Base-by-base conservation (phyloP, 2,888 invertebrate species). In the Cabera pusaria region DNA sequence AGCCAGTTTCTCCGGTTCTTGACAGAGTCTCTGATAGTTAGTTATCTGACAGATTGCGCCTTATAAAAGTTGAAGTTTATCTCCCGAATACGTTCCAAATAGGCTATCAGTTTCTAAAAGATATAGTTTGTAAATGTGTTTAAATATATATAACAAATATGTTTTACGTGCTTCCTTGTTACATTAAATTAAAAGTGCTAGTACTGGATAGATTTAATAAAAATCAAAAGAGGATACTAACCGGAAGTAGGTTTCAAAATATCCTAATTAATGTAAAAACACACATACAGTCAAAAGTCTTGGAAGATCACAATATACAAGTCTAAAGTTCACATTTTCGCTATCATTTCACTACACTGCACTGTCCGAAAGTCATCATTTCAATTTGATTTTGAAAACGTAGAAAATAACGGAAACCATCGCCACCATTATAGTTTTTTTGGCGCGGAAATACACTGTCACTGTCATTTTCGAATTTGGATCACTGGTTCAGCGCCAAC, bases 331-430 rank as follows among this genome's bases (percentile, higher is more conserved):
- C 50, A 57, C 56, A 57, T 57, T 48, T 49, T 54, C 18, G 44
- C 52, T 41, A 51, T 61, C 58, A 64, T 59, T 50, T 59, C 43
- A 50, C 34, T 36, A 44, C 49, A 45, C 43, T 45, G 52, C 60
- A 49, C 53, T 35, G 40, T 48, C 52, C 23, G 40, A 57, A 56
- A 51, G 69, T 72, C 75, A 72, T 87, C 86, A 86, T 87, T 87
- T 87, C 79, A 85, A 78, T 72, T 87, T 87, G 49, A 85, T 87
- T 84, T 87, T 87, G 53, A 87, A 86, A 54, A 85, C 70, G 57
- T 77, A 83, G 56, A 77, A 86, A 27, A 80, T 75, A 52, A 80
- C 74, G 41, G 75, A 72, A 48, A 72, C 65, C 24, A 62, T 45
- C 27, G 68, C 73, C 56, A 69, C 74, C 79, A 83, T 80, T 49